Conservation (phyloP, 2,113 vertebrate species). For the Odontesthes bonariensis region DNA sequence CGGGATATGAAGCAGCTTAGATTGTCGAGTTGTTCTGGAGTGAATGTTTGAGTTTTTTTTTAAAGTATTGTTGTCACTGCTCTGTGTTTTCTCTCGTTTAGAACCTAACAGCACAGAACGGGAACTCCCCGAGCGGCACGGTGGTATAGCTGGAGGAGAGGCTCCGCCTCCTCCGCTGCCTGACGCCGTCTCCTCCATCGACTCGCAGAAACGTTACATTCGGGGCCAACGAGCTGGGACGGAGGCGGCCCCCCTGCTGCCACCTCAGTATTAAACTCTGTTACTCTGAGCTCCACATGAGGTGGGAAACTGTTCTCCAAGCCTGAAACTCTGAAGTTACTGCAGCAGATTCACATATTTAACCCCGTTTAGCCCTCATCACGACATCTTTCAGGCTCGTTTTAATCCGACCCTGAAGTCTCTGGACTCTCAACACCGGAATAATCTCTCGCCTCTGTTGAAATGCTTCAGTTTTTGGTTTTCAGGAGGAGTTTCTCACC, state of each 20-base stretch:
- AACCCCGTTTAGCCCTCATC: background rate
- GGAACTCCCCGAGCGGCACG: slow-evolving; percentile 91
- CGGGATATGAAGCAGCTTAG: too few species aligned
- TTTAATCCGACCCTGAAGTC: too few species aligned
- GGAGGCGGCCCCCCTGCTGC: slow-evolving; percentile 11
- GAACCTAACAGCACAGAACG: slow-evolving; percentile 89
- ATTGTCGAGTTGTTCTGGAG: too few species aligned
- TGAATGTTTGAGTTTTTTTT: too few species aligned
- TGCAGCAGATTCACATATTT: background rate
- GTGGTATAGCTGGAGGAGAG: slow-evolving; percentile 86
- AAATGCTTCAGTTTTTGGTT: background rate
- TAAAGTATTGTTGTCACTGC: too few species aligned
- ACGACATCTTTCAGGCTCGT: too few species aligned
- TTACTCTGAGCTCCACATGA: slow-evolving; percentile 21
- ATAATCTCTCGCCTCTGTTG: too few species aligned
- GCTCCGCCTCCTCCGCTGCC: slow-evolving; percentile 44
- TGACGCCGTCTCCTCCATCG: background rate
- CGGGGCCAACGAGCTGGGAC: slow-evolving; percentile 44
- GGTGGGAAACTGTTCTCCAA: slow-evolving; percentile 38
- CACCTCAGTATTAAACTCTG: slow-evolving; percentile 54
- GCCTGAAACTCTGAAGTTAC: background rate
- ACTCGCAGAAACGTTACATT: slow-evolving; percentile 8
- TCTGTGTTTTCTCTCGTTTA: slow-evolving; percentile 61
- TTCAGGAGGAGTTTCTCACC: slow-evolving; percentile 34
- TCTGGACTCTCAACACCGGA: too few species aligned